Base-by-base conservation (phyloP, 2,888 invertebrate genomes). In the Beris morrisii region DNA sequence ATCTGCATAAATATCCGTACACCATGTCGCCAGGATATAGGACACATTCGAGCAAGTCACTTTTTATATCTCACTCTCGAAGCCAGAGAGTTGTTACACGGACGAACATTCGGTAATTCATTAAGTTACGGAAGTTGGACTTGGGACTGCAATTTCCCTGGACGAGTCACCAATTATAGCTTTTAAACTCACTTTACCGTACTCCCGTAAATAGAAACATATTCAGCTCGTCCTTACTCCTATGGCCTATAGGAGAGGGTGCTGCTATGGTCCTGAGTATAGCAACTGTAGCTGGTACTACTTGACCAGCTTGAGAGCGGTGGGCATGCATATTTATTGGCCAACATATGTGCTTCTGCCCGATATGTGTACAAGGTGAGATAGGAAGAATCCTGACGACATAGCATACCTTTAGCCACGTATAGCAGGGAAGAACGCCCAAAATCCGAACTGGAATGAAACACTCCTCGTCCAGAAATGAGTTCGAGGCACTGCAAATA, bases 121-220 rank as follows among this genome's bases (percentile, higher is more conserved):
- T 80, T 80, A 79, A 79, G 77, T 77, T 77, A 78, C 79, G 79
- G 79, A 80, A 80, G 80, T 80, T 79, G 77, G 79, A 79, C 79
- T 80, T 78, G 78, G 78, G 79, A 79, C 79, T 77, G 79, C 79
- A 80, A 80, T 80, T 80, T 80, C 79, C 79, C 79, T 78, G 78
- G 79, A 79, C 77, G 78, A 78, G 72, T 70, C 69, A 71, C 71
- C 73, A 73, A 73, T 73, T 73, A 73, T 70, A 70, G 71, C 71
- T 71, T 72, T 73, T 72, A 71, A 73, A 72, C 70, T 73, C 73
- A 72, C 71, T 73, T 71, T 69, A 56, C 67, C 67, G 70, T 69
- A 68, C 68, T 69, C 56, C 67, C 69, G 72, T 72, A 72, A 72
- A 72, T 72, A 72, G 72, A 71, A 70, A 72, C 71, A 69, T 67